Base-by-base conservation (phyloP, 2,888 invertebrate species). In the Allolobophora icterica region DNA sequence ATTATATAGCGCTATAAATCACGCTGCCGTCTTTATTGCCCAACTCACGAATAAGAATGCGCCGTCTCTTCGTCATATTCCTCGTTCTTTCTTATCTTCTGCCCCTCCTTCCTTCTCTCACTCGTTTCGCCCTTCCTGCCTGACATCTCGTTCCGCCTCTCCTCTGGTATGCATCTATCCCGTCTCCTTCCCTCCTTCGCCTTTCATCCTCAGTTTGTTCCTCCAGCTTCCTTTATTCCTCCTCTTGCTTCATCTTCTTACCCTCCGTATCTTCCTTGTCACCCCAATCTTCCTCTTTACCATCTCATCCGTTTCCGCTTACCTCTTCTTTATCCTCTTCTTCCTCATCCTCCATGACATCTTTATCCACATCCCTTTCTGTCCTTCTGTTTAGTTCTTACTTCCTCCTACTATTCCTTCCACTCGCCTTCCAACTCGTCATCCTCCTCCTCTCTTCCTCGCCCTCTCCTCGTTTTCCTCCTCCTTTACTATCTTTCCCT, bases 11-110 rank as follows among this genome's bases (percentile, higher is more conserved):
- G 71, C 71, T 1, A n/a, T 71, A 71, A 71, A 71, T 71, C 71
- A 71, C 71, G 8, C 71, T 13, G 71, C 6, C 71, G 71, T 71
- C 71, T 71, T n/a, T 71, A 71, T n/a, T 71, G 71, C n/a, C n/a
- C 71, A n/a, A 71, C 71, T n/a, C 71, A n/a, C 71, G 71, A 71
- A 71, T 71, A n/a, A 71, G 71, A 71, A 71, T 71, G 30, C 71
- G n/a, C 30, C 30, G 71, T 71, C n/a, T 71, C 71, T 8, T 1
- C 30, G n/a, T n/a, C n/a, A 71, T 71, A 71, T 30, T 71, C 71
- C 13, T 71, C 71, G n/a, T n/a, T 71, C 71, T n/a, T 71, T n/a
- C n/a, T 71, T 71, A 71, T 71, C 71, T 71, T n/a, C 71, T n/a
- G 30, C 13, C n/a, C n/a, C n/a, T n/a, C 71, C 71, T 24, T 52